Percentiles rank a stretch among this genome's conserved stretches.
These are phyloP conservation scores for Xiphydria camelus DNA, from an alignment of 2,888 invertebrate species.

Conservation along the genomic window DNA sequence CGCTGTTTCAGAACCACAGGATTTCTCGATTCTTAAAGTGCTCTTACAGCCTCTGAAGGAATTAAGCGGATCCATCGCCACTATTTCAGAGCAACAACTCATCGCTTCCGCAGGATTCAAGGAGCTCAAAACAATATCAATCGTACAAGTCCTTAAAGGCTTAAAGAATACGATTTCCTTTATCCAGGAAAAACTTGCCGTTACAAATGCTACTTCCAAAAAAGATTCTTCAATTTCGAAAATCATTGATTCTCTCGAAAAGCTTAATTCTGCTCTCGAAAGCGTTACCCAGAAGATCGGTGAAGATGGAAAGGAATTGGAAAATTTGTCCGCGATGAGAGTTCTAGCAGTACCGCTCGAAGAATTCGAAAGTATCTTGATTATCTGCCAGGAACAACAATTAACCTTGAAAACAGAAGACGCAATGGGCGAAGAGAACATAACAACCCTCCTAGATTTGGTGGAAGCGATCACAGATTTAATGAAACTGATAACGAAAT, in stretches of 20 bases:
- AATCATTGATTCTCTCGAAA: not conserved
- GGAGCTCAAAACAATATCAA: too few species aligned
- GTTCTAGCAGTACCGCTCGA: conserved; percentile 26
- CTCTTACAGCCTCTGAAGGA: conserved; percentile 27
- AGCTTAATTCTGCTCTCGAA: not conserved
- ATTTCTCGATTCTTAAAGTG: conserved; percentile 10
- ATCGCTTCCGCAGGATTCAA: too few species aligned
- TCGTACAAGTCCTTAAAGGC: too few species aligned
- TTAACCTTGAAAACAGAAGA: not conserved
- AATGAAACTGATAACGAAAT: conserved; percentile 2
- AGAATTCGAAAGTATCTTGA: conserved; percentile 55
- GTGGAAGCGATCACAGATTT: conserved; percentile 4
- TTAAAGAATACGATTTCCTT: too few species aligned
- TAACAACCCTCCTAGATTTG: conserved; percentile 7
- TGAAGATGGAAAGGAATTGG: conserved; percentile 8
- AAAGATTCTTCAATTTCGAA: too few species aligned
- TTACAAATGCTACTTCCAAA: too few species aligned
- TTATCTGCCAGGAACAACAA: not conserved
- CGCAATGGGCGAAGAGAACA: conserved; percentile 9
- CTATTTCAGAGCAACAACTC: conserved; percentile 18
- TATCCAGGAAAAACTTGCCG: too few species aligned
- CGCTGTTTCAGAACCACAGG: not conserved
- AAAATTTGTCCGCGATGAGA: conserved; percentile 18
- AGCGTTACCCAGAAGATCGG: not conserved
- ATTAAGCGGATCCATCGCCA: conserved; percentile 19